A percentile compares a stretch with the other conserved stretches of the same genome.
These are phyloP conservation scores for Miniopterus natalensis DNA, from an alignment of 2,113 vertebrate genomes.

Conservation along the genomic window DNA sequence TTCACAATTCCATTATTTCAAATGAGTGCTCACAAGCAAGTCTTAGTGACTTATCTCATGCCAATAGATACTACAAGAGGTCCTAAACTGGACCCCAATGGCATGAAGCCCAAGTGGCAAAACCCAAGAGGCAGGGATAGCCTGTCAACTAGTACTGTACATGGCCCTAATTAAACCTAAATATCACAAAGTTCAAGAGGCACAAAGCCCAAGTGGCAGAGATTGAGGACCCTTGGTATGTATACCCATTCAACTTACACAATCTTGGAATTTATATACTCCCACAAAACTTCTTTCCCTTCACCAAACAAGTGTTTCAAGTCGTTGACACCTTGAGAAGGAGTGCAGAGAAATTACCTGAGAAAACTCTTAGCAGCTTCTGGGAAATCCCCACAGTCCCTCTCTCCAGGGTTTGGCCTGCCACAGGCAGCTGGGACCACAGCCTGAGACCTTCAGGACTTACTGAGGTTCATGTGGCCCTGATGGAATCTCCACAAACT, in stretches of 20 bases:
- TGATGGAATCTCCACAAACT: too few relatives aligned
- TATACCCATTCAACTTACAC: not conserved
- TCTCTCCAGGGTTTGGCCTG: not conserved
- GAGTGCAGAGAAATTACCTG: not conserved
- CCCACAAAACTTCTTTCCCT: not conserved
- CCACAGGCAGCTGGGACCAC: not conserved
- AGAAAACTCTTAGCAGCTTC: not conserved
- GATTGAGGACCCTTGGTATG: not conserved
- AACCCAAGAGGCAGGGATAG: not conserved
- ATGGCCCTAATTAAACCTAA: not conserved
- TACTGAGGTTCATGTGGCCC: not conserved
- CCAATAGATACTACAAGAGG: not conserved
- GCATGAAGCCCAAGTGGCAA: not conserved
- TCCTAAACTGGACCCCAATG: too few relatives aligned
- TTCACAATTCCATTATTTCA: not conserved
- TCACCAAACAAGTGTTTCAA: not conserved
- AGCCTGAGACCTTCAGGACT: not conserved
- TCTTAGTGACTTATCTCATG: not conserved
- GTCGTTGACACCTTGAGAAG: not conserved
- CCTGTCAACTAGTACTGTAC: not conserved
- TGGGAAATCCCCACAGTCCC: not conserved
- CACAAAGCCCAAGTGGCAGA: not conserved
- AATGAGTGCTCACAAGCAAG: not conserved
- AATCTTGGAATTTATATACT: not conserved
- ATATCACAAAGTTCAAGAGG: not conserved